phyloP scores from a whole-genome alignment of 1,140 invertebrate genomes.

The Gyrodactylus salaris region DNA sequence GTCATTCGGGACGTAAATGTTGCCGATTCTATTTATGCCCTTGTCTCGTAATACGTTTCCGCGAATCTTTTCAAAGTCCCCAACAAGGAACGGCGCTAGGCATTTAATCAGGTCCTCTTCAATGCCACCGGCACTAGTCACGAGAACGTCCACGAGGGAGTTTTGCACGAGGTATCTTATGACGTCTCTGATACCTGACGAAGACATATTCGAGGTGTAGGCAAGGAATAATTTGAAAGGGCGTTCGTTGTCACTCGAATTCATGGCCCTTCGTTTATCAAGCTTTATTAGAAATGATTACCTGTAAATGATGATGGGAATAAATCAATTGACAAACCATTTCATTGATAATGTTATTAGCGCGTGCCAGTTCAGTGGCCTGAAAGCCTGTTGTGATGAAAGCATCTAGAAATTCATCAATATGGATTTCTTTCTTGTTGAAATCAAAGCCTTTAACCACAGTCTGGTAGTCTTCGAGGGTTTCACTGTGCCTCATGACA shows the following conservation, averaged over 20 bases:
- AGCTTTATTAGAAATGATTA: background rate
- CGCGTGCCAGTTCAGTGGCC: conserved; percentile 63
- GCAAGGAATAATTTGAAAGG: conserved; percentile 77
- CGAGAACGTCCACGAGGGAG: conserved; percentile 66
- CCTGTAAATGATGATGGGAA: background rate
- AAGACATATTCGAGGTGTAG: conserved; percentile 87
- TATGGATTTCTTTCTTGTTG: conserved; percentile 52
- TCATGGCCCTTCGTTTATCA: conserved; percentile 11
- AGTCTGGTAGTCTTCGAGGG: background rate
- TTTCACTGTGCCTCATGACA: background rate
- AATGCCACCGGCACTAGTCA: conserved; percentile 79
- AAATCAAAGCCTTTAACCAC: conserved; percentile 44
- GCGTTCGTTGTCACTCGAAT: conserved; percentile 12
- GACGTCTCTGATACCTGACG: conserved; percentile 59
- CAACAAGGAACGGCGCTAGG: conserved; percentile 59
- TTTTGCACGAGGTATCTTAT: conserved; percentile 48
- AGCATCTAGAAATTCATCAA: conserved; percentile 40
- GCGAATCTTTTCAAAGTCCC: conserved; percentile 41
- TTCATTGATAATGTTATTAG: conserved; percentile 55
- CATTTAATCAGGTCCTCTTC: conserved; percentile 99
- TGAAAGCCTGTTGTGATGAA: conserved; percentile 61
- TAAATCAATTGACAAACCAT: conserved; percentile 31
- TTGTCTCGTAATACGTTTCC: conserved; percentile 35
- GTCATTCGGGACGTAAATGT: conserved; percentile 78
- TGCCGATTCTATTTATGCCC: conserved; percentile 76